A percentile compares a stretch with the other conserved stretches of the same genome.
Evolutionary conservation across 2,113 vertebrate genomes (phyloP).

Genomic region (Mormyrus iriodes): DNA sequence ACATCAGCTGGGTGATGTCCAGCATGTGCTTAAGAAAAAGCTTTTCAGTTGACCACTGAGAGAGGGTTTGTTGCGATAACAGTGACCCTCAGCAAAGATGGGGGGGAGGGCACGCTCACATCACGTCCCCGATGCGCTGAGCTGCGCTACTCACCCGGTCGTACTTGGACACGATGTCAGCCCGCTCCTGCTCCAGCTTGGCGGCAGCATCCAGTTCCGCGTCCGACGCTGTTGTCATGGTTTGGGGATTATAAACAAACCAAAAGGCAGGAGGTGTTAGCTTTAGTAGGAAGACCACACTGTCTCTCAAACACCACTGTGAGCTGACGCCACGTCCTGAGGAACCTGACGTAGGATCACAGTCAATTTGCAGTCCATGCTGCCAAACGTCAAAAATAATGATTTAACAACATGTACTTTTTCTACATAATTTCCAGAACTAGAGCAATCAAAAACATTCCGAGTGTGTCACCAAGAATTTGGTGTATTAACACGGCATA

Average conservation of each 20-base stretch:
- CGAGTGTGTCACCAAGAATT: neutral
- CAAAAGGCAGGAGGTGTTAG: neutral
- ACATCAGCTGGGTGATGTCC: neutral
- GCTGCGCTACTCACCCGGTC: conserved; percentile 73
- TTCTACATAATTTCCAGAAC: neutral
- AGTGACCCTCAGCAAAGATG: neutral
- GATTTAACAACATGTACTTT: neutral
- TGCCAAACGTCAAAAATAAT: neutral
- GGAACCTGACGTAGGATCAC: neutral
- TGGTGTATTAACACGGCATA: neutral
- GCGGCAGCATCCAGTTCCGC: conserved; percentile 77
- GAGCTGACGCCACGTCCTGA: neutral
- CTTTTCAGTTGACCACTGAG: neutral
- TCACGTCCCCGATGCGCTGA: neutral
- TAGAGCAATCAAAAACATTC: neutral
- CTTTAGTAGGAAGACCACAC: neutral
- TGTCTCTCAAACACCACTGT: neutral
- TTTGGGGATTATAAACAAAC: neutral
- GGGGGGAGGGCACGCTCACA: neutral
- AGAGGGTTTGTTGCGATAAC: neutral
- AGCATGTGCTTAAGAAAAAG: neutral
- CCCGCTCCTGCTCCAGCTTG: conserved; percentile 86
- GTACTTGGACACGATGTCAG: conserved; percentile 94
- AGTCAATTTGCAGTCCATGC: neutral
- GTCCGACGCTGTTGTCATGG: conserved; percentile 71